Percentiles rank a stretch among this genome's conserved stretches.
phyloP scores from a whole-genome alignment of 1,140 invertebrate genomes.

The Aphaenogaster ashmeadi region DNA sequence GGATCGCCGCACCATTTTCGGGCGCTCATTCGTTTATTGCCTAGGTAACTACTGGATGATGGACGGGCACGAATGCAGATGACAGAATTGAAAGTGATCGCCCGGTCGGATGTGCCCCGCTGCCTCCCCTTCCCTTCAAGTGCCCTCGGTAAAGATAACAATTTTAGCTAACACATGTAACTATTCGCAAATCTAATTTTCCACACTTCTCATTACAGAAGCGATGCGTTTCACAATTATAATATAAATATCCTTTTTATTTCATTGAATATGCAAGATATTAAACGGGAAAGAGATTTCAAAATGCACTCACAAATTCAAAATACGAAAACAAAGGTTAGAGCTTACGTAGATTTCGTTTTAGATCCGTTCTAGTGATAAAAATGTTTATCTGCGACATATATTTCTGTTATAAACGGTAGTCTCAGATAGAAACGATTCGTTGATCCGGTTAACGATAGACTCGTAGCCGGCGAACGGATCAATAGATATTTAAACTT shows the following conservation, averaged over 20 bases:
- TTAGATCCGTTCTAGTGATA: neutral
- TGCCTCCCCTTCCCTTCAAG: neutral
- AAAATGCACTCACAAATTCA: constrained; percentile 5
- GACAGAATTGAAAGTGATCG: constrained; percentile 65
- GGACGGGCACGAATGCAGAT: constrained; percentile 64
- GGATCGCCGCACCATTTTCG: constrained; percentile 65
- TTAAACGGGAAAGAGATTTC: neutral
- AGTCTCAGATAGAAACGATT: constrained; percentile 27
- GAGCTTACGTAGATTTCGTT: neutral
- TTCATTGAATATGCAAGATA: neutral
- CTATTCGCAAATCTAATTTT: neutral
- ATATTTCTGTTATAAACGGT: constrained; percentile 17
- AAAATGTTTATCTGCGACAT: constrained; percentile 4
- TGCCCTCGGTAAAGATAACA: neutral
- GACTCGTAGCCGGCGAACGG: constrained; percentile 37
- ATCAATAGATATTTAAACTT: constrained; percentile 63
- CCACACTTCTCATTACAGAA: neutral
- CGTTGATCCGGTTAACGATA: constrained; percentile 55
- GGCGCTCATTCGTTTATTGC: constrained; percentile 64
- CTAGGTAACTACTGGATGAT: constrained; percentile 60
- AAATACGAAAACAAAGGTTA: neutral
- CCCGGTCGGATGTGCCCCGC: neutral
- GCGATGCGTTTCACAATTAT: neutral
- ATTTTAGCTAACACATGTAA: constrained; percentile 18
- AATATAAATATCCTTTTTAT: neutral